Evolutionary conservation across 2,113 vertebrate species (phyloP).

Genomic region (Tachysurus vachellii): DNA sequence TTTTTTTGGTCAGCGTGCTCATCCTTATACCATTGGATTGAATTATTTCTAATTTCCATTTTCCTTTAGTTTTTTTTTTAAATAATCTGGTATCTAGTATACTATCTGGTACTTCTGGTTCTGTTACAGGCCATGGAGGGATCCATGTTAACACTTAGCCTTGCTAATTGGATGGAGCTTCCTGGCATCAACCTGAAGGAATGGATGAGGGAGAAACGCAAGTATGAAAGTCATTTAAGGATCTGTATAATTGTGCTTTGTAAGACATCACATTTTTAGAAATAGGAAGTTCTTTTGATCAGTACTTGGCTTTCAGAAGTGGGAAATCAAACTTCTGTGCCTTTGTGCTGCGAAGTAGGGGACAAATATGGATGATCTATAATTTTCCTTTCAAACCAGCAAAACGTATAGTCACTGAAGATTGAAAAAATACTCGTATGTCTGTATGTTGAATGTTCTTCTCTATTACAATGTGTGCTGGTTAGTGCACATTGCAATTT

Average conservation of each 20-base stretch:
- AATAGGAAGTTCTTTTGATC: neutral
- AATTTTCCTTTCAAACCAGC: no score
- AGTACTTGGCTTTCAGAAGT: neutral
- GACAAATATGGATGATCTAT: no score
- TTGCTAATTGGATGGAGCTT: slow-evolving; percentile 83
- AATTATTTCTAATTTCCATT: no score
- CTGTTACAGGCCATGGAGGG: slow-evolving; percentile 76
- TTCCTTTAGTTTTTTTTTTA: no score
- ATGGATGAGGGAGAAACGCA: slow-evolving; percentile 80
- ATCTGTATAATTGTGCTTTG: neutral
- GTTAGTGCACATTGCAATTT: no score
- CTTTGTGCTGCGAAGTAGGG: no score
- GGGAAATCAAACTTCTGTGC: neutral
- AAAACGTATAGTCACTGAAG: no score
- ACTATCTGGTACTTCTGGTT: neutral
- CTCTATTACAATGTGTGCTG: no score
- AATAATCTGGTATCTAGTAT: neutral
- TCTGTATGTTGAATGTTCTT: no score
- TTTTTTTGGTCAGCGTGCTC: no score
- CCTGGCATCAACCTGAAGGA: slow-evolving; percentile 80
- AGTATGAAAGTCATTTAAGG: slow-evolving; percentile 54
- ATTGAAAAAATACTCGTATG: no score
- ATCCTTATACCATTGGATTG: no score
- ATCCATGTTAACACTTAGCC: slow-evolving; percentile 79
- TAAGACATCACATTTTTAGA: neutral